Evolutionary conservation across 2,797 vertebrate species (phyloP).

Genomic region (Ptychobarbus kaznakovi): DNA sequence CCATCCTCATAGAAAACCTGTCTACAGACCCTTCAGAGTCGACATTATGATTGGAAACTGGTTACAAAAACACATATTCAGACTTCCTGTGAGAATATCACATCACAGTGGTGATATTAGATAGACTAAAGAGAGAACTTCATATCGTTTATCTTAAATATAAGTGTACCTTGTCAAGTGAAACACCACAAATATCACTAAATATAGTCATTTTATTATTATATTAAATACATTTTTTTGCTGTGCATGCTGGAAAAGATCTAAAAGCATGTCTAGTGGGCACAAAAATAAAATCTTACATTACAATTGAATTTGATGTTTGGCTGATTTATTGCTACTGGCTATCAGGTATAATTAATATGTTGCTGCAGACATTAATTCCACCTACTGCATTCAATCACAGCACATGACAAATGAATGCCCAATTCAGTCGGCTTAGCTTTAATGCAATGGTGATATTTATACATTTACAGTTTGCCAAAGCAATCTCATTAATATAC

Average conservation of each 20-base stretch:
- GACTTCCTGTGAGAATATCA: background rate
- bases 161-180: background rate
- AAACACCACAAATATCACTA: background rate
- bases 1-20: constrained; percentile 22
- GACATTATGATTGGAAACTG: background rate
- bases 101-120: background rate
- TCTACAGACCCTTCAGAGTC: too few species aligned
- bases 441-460: background rate
- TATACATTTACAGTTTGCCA: constrained; percentile 1
- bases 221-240: background rate
- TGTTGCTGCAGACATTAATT: constrained; percentile 22
- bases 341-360: constrained; percentile 28
- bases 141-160: background rate
- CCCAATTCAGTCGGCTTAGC: background rate
- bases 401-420: background rate
- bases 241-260: background rate
- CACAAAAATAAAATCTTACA: background rate
- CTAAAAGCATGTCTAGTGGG: constrained; percentile 3
- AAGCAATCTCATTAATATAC: constrained; percentile 8
- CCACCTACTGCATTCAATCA: constrained; percentile 2
- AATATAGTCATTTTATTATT: background rate
- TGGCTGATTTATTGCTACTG: constrained; percentile 26
- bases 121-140: background rate
- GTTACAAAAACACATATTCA: background rate
- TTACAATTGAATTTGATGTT: constrained; percentile 24